Base-by-base conservation (phyloP, 2,888 invertebrate genomes). In the Stenichneumon culpator region DNA sequence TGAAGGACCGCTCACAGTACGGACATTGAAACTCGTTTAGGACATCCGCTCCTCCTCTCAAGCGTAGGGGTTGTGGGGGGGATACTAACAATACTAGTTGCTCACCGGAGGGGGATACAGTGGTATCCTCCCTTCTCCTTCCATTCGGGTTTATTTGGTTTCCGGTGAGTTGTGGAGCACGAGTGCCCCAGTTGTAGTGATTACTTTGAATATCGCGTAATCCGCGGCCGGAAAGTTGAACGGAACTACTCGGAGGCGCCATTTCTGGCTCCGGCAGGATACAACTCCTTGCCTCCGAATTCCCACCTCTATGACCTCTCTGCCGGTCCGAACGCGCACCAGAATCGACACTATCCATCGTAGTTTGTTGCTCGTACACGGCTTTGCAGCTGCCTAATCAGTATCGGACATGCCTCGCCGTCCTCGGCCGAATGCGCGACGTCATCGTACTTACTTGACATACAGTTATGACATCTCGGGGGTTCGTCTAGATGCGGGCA, bases 231-330 rank as follows among this genome's bases (percentile, higher is more conserved):
- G 78, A 68, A 67, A 11, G 65, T 16, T 78, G 78, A 7, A 36
- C 52, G 52, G 78, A 25, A 14, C 9, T n/a, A 7, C 32, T 3
- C 16, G 11, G 57, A 22, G 57, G 78, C 78, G n/a, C 78, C 78
- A 78, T 52, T 4, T 4, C 19, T 78, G 78, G 67, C 78, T 68
- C 78, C 68, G 68, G 78, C 78, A 67, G 78, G 78, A 28, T n/a
- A 36, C 19, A 54, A 36, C 0, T 28, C 78, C 67, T 22, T 78
- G 74, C 74, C 63, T 0, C 60, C 50, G 60, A 16, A 4, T 3
- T 3, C 60, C 74, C 44, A n/a, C 39, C 32, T 25, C 16, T 32
- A 32, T 32, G 32, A 25, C 32, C 32, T 0, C 32, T 32, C 32
- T 0, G 25, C 6, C 6, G 4, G 60, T n/a, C 32, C 19, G 14